phyloP scores from a whole-genome alignment of 1,140 invertebrate genomes.

The Zaprionus davidi region DNA sequence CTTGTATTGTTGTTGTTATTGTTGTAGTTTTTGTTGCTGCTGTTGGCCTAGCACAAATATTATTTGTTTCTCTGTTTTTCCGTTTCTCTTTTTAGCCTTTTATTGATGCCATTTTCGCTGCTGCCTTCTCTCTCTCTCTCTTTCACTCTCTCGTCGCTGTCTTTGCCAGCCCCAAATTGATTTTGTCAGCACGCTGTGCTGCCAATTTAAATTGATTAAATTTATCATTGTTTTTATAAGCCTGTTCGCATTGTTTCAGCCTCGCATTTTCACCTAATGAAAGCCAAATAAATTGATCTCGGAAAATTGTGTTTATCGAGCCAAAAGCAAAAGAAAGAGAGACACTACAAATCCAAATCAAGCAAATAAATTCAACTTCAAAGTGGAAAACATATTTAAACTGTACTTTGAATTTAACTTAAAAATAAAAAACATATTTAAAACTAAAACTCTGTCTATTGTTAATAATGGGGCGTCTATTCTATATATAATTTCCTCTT shows the following conservation, averaged over 20 bases:
- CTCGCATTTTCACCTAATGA: conserved; percentile 40
- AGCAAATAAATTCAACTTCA: neutral
- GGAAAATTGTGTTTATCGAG: neutral
- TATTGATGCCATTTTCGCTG: conserved; percentile 46
- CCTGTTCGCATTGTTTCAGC: conserved; percentile 19
- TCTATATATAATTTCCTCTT: neutral
- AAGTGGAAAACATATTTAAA: neutral
- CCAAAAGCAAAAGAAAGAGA: neutral
- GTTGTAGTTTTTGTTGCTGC: conserved; percentile 33
- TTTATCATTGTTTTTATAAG: conserved; percentile 66
- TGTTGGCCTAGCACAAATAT: conserved; percentile 34
- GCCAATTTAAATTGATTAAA: conserved; percentile 76
- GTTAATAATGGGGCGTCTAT: neutral
- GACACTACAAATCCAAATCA: neutral
- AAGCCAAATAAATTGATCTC: conserved; percentile 33
- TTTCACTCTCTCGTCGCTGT: conserved; percentile 11
- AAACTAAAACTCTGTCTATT: neutral
- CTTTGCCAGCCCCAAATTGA: conserved; percentile 55
- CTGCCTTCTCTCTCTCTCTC: neutral
- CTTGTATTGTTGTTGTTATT: conserved; percentile 35
- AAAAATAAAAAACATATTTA: neutral
- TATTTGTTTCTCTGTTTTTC: conserved; percentile 35
- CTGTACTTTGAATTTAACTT: neutral
- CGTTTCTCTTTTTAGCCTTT: conserved; percentile 53
- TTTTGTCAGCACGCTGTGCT: conserved; percentile 47